phyloP scores from a whole-genome alignment of 2,113 vertebrate genomes.

The Tupaia tana region DNA sequence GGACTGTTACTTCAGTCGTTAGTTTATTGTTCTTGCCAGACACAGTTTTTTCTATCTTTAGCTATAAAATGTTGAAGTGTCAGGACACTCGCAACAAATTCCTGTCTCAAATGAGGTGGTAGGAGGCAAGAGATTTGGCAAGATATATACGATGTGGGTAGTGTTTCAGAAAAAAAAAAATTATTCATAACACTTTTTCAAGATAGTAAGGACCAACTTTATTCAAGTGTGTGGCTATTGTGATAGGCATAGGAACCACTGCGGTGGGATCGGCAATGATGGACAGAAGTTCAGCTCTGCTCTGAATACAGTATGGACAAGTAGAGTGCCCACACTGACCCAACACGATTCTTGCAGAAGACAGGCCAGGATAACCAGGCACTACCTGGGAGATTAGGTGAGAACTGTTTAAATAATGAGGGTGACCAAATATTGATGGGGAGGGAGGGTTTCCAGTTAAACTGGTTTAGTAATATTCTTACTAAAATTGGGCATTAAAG shows the following conservation, averaged over 20 bases:
- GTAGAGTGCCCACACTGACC: no score
- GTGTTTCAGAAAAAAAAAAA: not conserved
- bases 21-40: constrained; percentile 47
- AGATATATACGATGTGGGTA: not conserved
- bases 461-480: not conserved
- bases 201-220: not conserved
- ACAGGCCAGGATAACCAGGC: not conserved
- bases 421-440: no score
- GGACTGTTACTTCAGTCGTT: constrained; percentile 33
- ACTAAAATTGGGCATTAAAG: not conserved
- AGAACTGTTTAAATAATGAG: not conserved
- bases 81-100: constrained; percentile 35
- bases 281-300: not conserved
- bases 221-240: not conserved
- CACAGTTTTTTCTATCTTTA: constrained; percentile 56
- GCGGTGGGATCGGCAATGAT: not conserved
- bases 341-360: not conserved
- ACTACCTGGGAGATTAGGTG: not conserved
- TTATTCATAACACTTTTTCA: not conserved
- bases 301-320: not conserved
- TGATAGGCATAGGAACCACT: not conserved
- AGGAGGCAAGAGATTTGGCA: not conserved
- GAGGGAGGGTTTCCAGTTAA: not conserved
- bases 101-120: constrained; percentile 6
- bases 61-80: constrained; percentile 57